These are phyloP conservation scores for Epinephelus moara DNA, from an alignment of 2,113 vertebrate genomes.

Conservation along the genomic window DNA sequence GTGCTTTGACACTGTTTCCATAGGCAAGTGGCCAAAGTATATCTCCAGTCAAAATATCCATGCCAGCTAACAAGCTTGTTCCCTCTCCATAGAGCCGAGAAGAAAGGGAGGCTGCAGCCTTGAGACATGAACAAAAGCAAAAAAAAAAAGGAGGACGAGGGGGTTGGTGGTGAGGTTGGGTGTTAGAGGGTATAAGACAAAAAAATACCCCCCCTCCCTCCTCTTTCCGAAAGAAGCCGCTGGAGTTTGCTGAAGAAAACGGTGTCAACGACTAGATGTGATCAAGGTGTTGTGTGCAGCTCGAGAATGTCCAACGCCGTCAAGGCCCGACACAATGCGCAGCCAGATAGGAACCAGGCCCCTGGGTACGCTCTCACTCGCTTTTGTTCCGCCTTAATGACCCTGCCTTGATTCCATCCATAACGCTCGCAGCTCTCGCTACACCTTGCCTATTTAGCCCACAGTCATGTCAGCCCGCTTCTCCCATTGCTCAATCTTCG, in stretches of 20 bases:
- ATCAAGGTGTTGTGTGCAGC: conserved; percentile 89
- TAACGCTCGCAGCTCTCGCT: conserved; percentile 74
- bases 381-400: conserved; percentile 89
- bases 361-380: conserved; percentile 65
- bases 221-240: conserved; percentile 70
- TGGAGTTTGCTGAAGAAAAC: conserved; percentile 92
- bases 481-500: conserved; percentile 78
- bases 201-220: not conserved
- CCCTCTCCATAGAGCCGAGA: conserved; percentile 89
- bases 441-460: conserved; percentile 88
- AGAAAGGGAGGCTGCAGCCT: conserved; percentile 92
- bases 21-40: conserved; percentile 97
- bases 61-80: conserved; percentile 99
- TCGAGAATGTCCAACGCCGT: conserved; percentile 46
- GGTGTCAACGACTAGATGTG: conserved; percentile 84
- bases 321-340: conserved; percentile 57
- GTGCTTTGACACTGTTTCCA: conserved; percentile 97
- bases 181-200: conserved; percentile 15
- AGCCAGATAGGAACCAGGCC: conserved; percentile 78
- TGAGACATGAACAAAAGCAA: conserved; percentile 88
- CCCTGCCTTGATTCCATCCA: conserved; percentile 79
- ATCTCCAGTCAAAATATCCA: conserved; percentile 96
- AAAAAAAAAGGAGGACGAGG: conserved; percentile 68
- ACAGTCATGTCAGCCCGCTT: conserved; percentile 72
- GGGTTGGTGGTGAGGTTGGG: conserved; percentile 51